phyloP scores from a whole-genome alignment of 1,140 invertebrate genomes.

The Pectinophora gossypiella region DNA sequence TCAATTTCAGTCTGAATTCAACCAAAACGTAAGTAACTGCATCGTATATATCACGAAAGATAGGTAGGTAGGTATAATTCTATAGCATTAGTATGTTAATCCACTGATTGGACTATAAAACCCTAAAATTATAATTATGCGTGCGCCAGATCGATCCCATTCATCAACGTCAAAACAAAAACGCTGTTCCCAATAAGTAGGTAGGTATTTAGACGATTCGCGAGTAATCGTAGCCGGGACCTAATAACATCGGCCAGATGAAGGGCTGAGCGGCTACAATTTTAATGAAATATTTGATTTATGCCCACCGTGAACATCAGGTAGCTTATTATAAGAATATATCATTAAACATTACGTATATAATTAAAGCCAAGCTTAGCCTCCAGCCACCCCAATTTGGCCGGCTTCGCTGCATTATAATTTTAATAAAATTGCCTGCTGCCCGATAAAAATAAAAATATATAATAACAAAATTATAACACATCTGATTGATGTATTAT shows the following conservation, averaged over 20 bases:
- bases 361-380: constrained; percentile 67
- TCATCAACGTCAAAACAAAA: constrained; percentile 58
- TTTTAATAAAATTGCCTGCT: constrained; percentile 68
- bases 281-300: constrained; percentile 75
- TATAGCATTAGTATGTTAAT: no score
- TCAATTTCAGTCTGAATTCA: no score
- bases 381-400: constrained; percentile 68
- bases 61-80: no score
- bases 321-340: constrained; percentile 73
- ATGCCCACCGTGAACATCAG: constrained; percentile 58
- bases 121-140: constrained; percentile 33
- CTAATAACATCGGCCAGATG: constrained; percentile 56
- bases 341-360: constrained; percentile 73
- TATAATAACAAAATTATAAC: constrained; percentile 66
- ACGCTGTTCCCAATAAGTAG: constrained; percentile 39
- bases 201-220: constrained; percentile 29
- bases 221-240: constrained; percentile 35
- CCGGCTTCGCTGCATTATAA: constrained; percentile 49
- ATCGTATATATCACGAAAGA: no score
- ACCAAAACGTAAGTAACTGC: no score
- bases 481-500: constrained; percentile 74
- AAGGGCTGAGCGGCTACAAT: constrained; percentile 61
- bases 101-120: no score
- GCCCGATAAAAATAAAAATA: constrained; percentile 48
- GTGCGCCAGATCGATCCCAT: constrained; percentile 42